Conservation (phyloP, 2,797 vertebrate genomes). For the Fringilla coelebs region DNA sequence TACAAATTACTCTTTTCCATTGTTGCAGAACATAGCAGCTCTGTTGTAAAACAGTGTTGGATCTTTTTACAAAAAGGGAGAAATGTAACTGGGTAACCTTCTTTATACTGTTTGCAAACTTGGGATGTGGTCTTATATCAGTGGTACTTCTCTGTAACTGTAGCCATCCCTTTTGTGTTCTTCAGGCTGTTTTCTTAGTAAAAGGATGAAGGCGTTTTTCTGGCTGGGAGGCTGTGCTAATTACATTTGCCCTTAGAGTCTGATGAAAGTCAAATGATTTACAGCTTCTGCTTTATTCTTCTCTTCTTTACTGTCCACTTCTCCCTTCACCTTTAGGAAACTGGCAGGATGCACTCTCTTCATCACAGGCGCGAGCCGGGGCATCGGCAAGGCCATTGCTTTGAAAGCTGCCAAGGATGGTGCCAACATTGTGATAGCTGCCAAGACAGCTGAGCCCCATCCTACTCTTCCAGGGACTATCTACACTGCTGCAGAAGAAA, state of each 20-base stretch:
- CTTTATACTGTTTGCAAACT: not conserved
- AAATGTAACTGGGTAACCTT: not conserved
- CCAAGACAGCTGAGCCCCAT: slow-evolving; percentile 88
- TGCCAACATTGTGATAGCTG: slow-evolving; percentile 92
- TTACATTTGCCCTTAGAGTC: not conserved
- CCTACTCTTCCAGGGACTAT: slow-evolving; percentile 92
- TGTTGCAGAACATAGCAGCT: not conserved
- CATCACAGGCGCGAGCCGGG: slow-evolving; percentile 93
- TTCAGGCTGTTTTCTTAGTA: not conserved
- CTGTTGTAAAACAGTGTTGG: not conserved
- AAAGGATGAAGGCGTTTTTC: not conserved
- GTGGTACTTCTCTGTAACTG: not conserved
- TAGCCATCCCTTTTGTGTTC: not conserved
- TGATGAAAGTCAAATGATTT: not conserved
- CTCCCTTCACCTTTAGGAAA: slow-evolving; percentile 75
- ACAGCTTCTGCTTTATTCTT: not conserved
- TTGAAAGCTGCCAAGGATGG: slow-evolving; percentile 94
- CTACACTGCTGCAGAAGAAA: slow-evolving; percentile 90
- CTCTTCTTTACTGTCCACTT: not conserved
- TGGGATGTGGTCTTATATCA: not conserved
- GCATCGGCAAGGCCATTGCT: slow-evolving; percentile 96
- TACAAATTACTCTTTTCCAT: not conserved
- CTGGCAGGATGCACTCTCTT: slow-evolving; percentile 91
- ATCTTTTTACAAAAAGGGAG: not conserved
- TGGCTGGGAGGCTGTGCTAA: not conserved